phyloP scores from a whole-genome alignment of 2,797 vertebrate genomes.

The Margarornis squamiger region DNA sequence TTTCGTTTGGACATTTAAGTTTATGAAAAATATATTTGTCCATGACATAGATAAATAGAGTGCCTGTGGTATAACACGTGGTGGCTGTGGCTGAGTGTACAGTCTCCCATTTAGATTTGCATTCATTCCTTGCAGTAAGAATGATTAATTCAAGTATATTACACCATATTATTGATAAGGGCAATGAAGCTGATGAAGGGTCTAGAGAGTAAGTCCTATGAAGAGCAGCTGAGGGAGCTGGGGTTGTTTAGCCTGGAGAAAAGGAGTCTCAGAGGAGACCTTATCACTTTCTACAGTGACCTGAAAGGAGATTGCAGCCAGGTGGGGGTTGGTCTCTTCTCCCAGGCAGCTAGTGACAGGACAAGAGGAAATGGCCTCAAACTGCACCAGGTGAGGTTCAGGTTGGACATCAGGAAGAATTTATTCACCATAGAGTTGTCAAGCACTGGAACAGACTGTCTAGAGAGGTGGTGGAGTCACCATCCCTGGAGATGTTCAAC shows the following conservation, averaged over 20 bases:
- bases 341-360: fast-evolving
- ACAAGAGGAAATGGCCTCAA: fast-evolving
- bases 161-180: not conserved
- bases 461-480: not conserved
- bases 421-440: not conserved
- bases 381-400: not conserved
- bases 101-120: not conserved
- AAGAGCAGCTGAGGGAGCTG: not conserved
- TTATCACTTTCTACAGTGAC: fast-evolving
- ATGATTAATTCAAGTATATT: not conserved
- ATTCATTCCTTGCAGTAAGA: not conserved
- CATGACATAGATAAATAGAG: not conserved
- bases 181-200: fast-evolving
- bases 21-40: not conserved
- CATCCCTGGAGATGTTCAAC: not conserved
- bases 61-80: fast-evolving
- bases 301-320: not conserved
- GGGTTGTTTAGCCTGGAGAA: not conserved
- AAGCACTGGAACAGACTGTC: not conserved
- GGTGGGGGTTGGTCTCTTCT: not conserved
- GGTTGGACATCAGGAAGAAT: not conserved
- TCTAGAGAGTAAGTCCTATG: not conserved
- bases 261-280: not conserved
- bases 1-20: not conserved
- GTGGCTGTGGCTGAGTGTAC: not conserved